Base-by-base conservation (phyloP, 1,140 invertebrate species). In the Orussus abietinus region DNA sequence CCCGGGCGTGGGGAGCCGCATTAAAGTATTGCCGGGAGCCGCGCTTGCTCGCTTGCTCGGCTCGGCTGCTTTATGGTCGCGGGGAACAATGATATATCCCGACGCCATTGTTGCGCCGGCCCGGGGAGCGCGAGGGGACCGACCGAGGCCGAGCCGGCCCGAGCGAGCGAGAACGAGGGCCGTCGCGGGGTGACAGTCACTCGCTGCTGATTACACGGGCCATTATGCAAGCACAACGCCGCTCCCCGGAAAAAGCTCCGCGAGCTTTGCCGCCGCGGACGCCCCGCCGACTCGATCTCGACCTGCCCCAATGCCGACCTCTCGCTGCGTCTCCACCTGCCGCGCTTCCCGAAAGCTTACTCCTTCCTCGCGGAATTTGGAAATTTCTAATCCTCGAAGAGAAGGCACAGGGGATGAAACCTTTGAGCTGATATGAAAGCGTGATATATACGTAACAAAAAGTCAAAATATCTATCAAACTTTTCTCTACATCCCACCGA, bases 141-240 rank as follows among this genome's bases (percentile, higher is more conserved):
- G 36, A 28, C 29, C 35, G 36, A 45, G 39, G 37, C 31, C 37
- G 30, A 20, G 22, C 33, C 25, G 17, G 25, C 12, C 19, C 13
- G 17, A 11, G n/a, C 1, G 13, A 5, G 15, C 18, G 28, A 14
- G 20, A 34, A 18, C 12, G 22, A 25, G 22, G 17, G 12, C 14
- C 5, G 4, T 17, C 10, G 10, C 3, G 12, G 48, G 40, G 51
- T 53, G 49, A 57, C 56, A 54, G 53, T 59, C 52, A 59, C 56
- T 59, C 56, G 51, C 51, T 51, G 51, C 52, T 59, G 56, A 59
- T 59, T 59, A 59, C 56, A 59, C 47, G 56, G 55, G 40, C 55
- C 56, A 59, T 59, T 59, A 52, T 59, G 52, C 55, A 59, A 57
- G 45, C 43, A 59, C 55, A 59, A 59, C 56, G 40, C n/a, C 22